Evolutionary conservation across 2,888 invertebrate genomes (phyloP), one percentile per base, ranked within the genome.

Genomic region (Microctonus brassicae): DNA sequence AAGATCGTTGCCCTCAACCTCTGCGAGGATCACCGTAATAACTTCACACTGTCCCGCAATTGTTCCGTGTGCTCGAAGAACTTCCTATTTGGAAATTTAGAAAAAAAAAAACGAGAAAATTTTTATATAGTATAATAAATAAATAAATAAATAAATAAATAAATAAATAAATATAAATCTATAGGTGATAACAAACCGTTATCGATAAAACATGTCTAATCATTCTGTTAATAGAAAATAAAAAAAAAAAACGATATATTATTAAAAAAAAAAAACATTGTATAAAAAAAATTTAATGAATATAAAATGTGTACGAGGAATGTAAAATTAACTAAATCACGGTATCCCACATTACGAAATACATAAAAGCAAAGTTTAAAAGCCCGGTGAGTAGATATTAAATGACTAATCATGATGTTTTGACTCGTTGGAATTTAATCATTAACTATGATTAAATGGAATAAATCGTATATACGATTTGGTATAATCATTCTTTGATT

Each of bases 1-100:
- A 88, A 93, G 90, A 74, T 91, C 91, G 69, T 90, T 90, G 67
- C 90, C 88, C 78, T 90, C 90, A 72, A 92, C 89, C 79, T 93
- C 93, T 26, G 93, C 92, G 64, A 93, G 88, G 73, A 93, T 91
- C 62, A 93, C 89, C 60, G 90, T 90, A 52, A 91, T 90, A n/a
- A 91, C 90, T 61, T 91, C 89, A 73, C 81, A 81, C 62, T 79
- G 77, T 42, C 77, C 78, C 17, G 78, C 76, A 1, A 78, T 76
- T 73, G 76, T 81, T 24, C 83, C 82, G 74, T 87, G 85, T 5
- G 84, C 83, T 75, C 84, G 71, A 60, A 87, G 73, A 2, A 87
- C 83, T 20, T 86, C 83, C 87, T 87, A 83, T 26, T 61, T 26
- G 62, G 11, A 29, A 26, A 47, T 39, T 11, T 2, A 5, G 4